These are phyloP conservation scores for Campylomormyrus numenius DNA, from an alignment of 2,113 vertebrate species.

Conservation along the genomic window DNA sequence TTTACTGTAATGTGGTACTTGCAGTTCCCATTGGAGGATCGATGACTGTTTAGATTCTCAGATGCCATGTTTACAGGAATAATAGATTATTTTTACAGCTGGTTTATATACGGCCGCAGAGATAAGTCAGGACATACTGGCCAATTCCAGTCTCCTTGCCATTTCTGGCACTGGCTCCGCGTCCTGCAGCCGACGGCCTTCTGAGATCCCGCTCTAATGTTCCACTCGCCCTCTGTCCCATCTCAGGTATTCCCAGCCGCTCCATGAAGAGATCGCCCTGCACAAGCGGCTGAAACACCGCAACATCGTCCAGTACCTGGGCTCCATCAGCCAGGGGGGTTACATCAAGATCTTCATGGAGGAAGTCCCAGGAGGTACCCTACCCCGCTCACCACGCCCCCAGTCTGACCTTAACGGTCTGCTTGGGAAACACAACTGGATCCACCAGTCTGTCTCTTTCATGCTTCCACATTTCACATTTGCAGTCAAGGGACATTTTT, in stretches of 20 bases:
- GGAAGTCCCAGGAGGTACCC: conserved; percentile 83
- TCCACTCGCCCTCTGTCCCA: background rate
- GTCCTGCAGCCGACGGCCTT: background rate
- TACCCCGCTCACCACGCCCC: background rate
- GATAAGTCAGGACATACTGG: background rate
- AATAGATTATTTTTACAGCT: background rate
- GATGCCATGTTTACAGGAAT: conserved; percentile 6
- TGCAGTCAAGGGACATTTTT: background rate
- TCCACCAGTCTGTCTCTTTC: background rate
- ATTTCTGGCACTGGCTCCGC: background rate
- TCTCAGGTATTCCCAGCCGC: conserved; percentile 77
- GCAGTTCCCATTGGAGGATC: background rate
- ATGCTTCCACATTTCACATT: background rate
- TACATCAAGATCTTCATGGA: conserved; percentile 97
- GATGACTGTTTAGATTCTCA: conserved; percentile 31
- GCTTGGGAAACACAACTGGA: background rate
- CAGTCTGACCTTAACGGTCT: background rate
- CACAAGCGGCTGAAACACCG: conserved; percentile 82
- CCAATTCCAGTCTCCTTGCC: background rate
- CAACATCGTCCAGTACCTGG: conserved; percentile 87
- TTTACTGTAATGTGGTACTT: too few species aligned
- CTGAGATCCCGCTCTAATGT: background rate
- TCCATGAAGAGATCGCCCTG: conserved; percentile 84
- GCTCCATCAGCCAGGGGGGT: conserved; percentile 76
- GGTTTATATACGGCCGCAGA: background rate